Conservation (phyloP, 2,888 invertebrate species). For the Epistrophe eligans region DNA sequence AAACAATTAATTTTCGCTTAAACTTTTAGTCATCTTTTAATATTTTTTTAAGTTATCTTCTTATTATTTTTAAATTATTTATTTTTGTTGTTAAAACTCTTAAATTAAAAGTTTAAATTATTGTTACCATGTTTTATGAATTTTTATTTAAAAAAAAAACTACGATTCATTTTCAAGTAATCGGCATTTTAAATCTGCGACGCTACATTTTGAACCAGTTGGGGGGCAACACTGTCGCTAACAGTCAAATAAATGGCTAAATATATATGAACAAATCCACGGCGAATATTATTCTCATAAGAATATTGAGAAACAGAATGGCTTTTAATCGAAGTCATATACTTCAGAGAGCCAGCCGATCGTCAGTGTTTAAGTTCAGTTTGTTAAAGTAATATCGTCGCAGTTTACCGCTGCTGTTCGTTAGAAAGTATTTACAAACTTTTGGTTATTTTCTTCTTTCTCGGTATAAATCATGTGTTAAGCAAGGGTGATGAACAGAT, state of each 20-base stretch:
- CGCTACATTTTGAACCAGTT: too few relatives aligned
- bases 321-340: constrained; percentile 48
- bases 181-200: too few relatives aligned
- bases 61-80: too few relatives aligned
- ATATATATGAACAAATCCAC: background rate
- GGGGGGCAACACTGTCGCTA: too few relatives aligned
- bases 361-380: constrained; percentile 62
- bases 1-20: too few relatives aligned
- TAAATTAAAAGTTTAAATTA: too few relatives aligned
- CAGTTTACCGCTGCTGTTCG: background rate
- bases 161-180: too few relatives aligned
- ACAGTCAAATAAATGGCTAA: background rate
- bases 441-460: background rate
- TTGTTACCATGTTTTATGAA: too few relatives aligned
- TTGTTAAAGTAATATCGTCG: constrained; percentile 29
- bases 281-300: constrained; percentile 33
- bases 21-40: too few relatives aligned
- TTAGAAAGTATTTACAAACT: background rate
- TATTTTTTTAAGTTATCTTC: too few relatives aligned
- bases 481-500: constrained; percentile 28
- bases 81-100: too few relatives aligned
- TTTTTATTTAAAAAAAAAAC: too few relatives aligned
- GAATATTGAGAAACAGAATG: constrained; percentile 22
- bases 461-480: constrained; percentile 38
- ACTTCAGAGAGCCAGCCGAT: constrained; percentile 28